Evolutionary conservation across 2,888 invertebrate genomes (phyloP), one percentile per base, ranked within the genome.

Genomic region (Cacoxenus indagator): DNA sequence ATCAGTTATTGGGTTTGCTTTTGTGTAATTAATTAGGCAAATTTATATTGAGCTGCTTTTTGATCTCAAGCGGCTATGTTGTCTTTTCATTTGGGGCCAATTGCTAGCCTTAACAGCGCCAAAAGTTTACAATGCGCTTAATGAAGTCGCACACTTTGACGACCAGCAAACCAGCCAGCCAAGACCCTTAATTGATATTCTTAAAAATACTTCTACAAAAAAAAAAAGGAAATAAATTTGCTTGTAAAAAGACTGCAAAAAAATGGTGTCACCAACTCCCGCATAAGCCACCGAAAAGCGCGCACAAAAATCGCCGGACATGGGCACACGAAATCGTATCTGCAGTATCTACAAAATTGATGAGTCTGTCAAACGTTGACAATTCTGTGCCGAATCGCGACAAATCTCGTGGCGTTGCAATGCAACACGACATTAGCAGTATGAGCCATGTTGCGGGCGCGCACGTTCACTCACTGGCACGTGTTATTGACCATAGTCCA

Each of bases 341-440:
- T 57, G 31, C 70, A 68, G 73, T 81, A 81, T 81, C 81, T 81
- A 80, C 81, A 81, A 81, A 81, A 81, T 81, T 81, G 82, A 81
- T 81, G 78, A 81, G 82, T 75, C 77, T 83, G 82, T 83, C 82
- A 83, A 78, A 82, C 82, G 82, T 76, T n/a, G 82, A 81, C 79
- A 57, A 17, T 57, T 83, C 81, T 78, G 62, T 37, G 37, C 51
- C 70, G 67, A 64, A 27, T 26, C 43, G 67, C 64, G 64, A 68
- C 67, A 67, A 67, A 67, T 70, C 68, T 61, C 54, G 62, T 67
- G 78, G 83, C 81, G 83, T 83, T 78, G 69, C 73, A 65, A 64
- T 59, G 70, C 29, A 37, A 37, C 37, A 14, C 0, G 5, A 1
- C 37, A 37, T 37, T 37, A n/a, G 37, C 37, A 37, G 14, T n/a